Evolutionary conservation across 2,113 vertebrate genomes (phyloP), one percentile per base, ranked within the genome.

Genomic region (Chaetodon trifascialis): DNA sequence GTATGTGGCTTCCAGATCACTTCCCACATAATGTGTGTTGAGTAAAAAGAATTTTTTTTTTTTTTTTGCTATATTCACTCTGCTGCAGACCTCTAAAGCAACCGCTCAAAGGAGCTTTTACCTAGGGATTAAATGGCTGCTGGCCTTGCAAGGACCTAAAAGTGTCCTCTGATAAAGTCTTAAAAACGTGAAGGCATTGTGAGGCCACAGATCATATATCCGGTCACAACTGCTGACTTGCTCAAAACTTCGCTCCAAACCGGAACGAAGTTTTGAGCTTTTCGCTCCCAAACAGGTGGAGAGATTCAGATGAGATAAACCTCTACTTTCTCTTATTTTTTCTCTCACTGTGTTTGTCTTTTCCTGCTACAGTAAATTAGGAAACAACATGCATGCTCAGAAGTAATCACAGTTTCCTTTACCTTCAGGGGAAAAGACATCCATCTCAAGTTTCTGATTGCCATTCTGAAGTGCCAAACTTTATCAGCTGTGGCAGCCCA

Each of bases 91-190:
- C 38, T 60, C 10, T 40, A 23, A 55, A 25, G 59, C 5, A 16
- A 17, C 9, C 42, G 12, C 36, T 38, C 5, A 1, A 14, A 73
- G 67, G 15, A 51, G 46, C 51, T 80, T 70, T 83, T 64, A 56
- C 38, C 25, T 42, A 2, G 25, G 60, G 38, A 70, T 63, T 59
- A 73, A 58, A 65, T 7, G 5, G n/a, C 69, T 71, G 64, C 79
- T 78, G 79, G 82, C 49, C 44, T 63, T 38, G 68, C 62, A 46
- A 70, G 19, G 51, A 64, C 54, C 70, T 58, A 19, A 62, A 68
- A 66, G 56, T 56, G 44, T 25, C 54, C 36, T 7, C 46, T 42
- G 76, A 85, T 80, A 83, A 85, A 83, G 75, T 71, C 85, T 86
- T 78, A 34, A 67, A 76, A 72, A 55, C 12, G 25, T 56, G 25